phyloP scores from a whole-genome alignment of 2,797 vertebrate genomes.

The Paguma larvata region DNA sequence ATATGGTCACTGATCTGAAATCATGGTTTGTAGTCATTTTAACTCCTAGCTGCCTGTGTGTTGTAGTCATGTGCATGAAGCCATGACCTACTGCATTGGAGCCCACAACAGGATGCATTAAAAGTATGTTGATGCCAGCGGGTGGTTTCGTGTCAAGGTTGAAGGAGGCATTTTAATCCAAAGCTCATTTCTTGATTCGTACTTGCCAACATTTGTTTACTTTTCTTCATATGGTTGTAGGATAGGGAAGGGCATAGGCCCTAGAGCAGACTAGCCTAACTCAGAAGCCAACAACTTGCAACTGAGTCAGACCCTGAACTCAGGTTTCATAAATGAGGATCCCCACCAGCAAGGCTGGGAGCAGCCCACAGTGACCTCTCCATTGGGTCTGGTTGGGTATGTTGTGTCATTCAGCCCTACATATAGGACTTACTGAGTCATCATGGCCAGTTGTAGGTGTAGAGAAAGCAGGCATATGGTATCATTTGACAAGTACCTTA shows the following conservation, averaged over 20 bases:
- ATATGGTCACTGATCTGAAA: neutral
- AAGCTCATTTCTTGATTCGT: neutral
- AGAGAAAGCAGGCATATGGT: neutral
- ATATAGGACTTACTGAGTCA: neutral
- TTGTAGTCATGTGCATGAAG: neutral
- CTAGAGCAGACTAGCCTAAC: neutral
- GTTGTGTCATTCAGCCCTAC: neutral
- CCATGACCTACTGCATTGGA: neutral
- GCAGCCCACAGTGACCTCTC: neutral
- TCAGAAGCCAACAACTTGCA: neutral
- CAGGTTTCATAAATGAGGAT: neutral
- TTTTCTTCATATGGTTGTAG: neutral
- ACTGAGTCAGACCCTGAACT: neutral
- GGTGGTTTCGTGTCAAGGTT: neutral
- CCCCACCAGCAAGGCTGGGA: neutral
- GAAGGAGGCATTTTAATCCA: neutral
- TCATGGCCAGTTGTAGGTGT: neutral
- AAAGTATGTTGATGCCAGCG: neutral
- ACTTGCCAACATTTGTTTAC: neutral
- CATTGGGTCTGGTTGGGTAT: neutral
- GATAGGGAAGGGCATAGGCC: neutral
- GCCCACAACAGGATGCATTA: accelerated
- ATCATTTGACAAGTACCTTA: neutral
- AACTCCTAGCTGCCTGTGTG: neutral
- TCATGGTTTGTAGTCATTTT: neutral